Evolutionary conservation across 92 coral and sea anemone species (phyloP).

Genomic region (Siderastrea siderea): DNA sequence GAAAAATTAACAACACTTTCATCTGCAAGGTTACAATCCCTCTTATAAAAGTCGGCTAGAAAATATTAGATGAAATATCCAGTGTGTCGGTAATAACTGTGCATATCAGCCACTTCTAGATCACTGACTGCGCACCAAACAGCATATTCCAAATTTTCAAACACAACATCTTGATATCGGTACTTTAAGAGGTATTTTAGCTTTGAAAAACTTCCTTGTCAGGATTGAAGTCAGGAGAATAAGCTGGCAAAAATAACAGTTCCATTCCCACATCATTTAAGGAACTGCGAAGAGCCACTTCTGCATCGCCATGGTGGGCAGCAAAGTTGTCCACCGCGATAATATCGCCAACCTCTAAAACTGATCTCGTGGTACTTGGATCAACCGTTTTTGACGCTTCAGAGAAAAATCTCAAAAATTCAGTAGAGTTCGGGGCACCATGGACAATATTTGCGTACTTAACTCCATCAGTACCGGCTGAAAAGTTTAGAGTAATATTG

Average conservation of each 20-base stretch:
- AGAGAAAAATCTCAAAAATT: conserved; percentile 65
- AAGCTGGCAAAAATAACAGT: conserved; percentile 54
- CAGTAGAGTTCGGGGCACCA: conserved; percentile 72
- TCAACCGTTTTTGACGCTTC: conserved; percentile 68
- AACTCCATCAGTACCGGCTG: conserved; percentile 68
- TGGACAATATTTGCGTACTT: conserved; percentile 65
- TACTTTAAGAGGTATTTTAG: conserved; percentile 70
- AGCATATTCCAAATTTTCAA: conserved; percentile 64
- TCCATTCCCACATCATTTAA: conserved; percentile 69
- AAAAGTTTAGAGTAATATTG: conserved; percentile 59
- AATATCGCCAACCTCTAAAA: conserved; percentile 70
- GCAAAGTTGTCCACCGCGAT: conserved; percentile 71
- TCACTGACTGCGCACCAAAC: conserved; percentile 53
- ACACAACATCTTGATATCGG: conserved; percentile 50
- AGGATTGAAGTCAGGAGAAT: conserved; percentile 72
- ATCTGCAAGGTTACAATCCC: too few species aligned
- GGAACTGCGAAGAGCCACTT: conserved; percentile 48
- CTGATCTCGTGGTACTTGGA: conserved; percentile 56
- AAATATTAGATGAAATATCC: conserved; percentile 34
- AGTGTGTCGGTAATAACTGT: conserved; percentile 57
- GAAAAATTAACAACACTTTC: too few species aligned
- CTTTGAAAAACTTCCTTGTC: conserved; percentile 73
- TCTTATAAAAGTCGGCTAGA: too few species aligned
- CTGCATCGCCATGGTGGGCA: conserved; percentile 73
- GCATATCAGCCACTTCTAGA: conserved; percentile 51